Conservation (phyloP, 1,140 invertebrate genomes). For the Venustaconcha ellipsiformis region DNA sequence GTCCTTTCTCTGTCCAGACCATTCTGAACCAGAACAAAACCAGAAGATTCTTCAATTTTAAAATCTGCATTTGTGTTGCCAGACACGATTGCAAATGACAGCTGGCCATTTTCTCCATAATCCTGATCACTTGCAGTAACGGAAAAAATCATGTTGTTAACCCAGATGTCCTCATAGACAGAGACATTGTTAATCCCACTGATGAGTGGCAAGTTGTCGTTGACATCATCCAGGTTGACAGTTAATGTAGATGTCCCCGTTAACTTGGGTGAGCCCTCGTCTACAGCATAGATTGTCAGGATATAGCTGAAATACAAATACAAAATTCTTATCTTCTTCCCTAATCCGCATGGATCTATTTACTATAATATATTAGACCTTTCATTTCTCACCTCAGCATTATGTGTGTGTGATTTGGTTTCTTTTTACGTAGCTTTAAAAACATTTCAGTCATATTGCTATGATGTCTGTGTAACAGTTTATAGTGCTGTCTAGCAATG, state of each 20-base stretch:
- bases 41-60: conserved; percentile 34
- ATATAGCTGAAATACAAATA: conserved; percentile 32
- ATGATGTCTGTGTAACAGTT: too few relatives aligned
- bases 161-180: conserved; percentile 36
- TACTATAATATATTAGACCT: too few relatives aligned
- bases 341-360: too few relatives aligned
- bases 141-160: conserved; percentile 41
- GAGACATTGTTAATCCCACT: conserved; percentile 33
- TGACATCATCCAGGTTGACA: conserved; percentile 45
- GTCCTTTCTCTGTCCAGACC: conserved; percentile 45
- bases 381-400: too few relatives aligned
- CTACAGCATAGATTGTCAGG: conserved; percentile 33
- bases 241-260: conserved; percentile 49
- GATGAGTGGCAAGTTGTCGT: conserved; percentile 47
- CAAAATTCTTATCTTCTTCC: not conserved
- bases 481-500: too few relatives aligned
- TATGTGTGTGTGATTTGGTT: too few relatives aligned
- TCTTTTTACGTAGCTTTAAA: too few relatives aligned
- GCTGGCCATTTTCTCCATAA: conserved; percentile 39
- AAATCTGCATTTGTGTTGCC: conserved; percentile 46
- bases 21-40: conserved; percentile 43
- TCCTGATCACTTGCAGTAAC: conserved; percentile 50
- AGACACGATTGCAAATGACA: conserved; percentile 40
- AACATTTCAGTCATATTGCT: too few relatives aligned
- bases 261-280: conserved; percentile 28